These are phyloP conservation scores for Lissocephala sabroskyi DNA, from an alignment of 2,888 invertebrate genomes.

Conservation along the genomic window DNA sequence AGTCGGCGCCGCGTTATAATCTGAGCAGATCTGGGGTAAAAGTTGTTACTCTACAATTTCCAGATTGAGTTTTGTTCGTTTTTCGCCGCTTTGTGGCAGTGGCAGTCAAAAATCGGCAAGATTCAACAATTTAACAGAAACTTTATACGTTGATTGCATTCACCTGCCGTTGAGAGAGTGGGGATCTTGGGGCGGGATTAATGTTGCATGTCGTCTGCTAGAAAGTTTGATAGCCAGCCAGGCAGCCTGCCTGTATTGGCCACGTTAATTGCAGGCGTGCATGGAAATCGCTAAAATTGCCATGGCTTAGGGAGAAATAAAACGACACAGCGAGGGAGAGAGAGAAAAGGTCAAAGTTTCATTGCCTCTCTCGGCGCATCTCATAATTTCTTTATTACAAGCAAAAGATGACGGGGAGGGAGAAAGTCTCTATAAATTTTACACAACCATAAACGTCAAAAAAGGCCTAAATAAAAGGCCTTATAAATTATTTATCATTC, in stretches of 20 bases:
- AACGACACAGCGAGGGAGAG: background rate
- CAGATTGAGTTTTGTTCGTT: too few species aligned
- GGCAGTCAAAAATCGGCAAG: too few species aligned
- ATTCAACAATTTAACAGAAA: conserved; percentile 45
- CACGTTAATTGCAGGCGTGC: conserved; percentile 48
- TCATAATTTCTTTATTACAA: conserved; percentile 21
- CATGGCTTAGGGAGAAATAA: too few species aligned
- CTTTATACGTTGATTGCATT: conserved; percentile 50
- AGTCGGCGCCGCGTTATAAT: too few species aligned
- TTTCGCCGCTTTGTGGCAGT: too few species aligned
- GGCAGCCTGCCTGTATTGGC: conserved; percentile 37
- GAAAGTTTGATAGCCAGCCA: background rate
- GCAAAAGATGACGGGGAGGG: too few species aligned
- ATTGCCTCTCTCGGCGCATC: conserved; percentile 17
- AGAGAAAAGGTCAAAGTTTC: conserved; percentile 1
- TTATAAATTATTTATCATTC: conserved; percentile 60
- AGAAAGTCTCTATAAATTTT: conserved; percentile 50
- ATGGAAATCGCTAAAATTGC: conserved; percentile 53
- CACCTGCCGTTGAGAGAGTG: background rate
- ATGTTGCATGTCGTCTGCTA: conserved; percentile 26
- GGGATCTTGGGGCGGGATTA: conserved; percentile 17
- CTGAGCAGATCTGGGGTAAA: conserved; percentile 28
- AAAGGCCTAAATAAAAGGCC: conserved; percentile 11
- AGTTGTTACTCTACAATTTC: conserved; percentile 34
- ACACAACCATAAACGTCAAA: conserved; percentile 51